phyloP scores from a whole-genome alignment of 2,113 vertebrate species.

The Trachemys scripta region DNA sequence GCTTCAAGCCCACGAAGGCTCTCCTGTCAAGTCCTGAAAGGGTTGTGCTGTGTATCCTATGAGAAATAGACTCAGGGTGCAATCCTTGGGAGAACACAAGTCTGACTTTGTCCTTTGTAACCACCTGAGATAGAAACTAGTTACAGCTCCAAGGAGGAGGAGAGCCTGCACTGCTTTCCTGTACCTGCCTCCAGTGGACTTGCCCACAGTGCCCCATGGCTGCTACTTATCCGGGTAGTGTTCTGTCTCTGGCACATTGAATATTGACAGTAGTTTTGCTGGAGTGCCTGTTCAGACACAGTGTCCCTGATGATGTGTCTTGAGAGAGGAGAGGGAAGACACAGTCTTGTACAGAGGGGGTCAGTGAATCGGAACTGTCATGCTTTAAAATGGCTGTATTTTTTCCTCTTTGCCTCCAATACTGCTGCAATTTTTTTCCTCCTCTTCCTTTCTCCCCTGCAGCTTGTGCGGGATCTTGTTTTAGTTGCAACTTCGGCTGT shows the following conservation, averaged over 20 bases:
- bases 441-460: conserved; percentile 46
- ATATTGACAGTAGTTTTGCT: not conserved
- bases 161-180: conserved; percentile 14
- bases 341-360: not conserved
- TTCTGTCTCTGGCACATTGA: not conserved
- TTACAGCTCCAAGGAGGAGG: not conserved
- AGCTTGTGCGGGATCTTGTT: conserved; percentile 52
- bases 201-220: not conserved
- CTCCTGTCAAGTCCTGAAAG: rapidly evolving
- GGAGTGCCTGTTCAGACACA: conserved; percentile 14
- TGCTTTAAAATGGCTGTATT: conserved; percentile 40
- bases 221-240: not conserved
- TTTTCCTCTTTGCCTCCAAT: conserved; percentile 59
- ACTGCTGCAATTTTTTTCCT: conserved; percentile 47
- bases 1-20: not conserved
- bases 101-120: not conserved
- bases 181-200: not conserved
- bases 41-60: not conserved
- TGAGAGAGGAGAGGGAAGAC: not conserved
- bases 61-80: not conserved
- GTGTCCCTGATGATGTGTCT: conserved; percentile 34
- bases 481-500: conserved; percentile 35
- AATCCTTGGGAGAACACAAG: not conserved
- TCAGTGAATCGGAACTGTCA: conserved; percentile 50
- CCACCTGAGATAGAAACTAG: not conserved